Evolutionary conservation across 2,888 invertebrate species (phyloP), one percentile per base, ranked within the genome.

Genomic region (Kuschelorhynchus macadamiae): DNA sequence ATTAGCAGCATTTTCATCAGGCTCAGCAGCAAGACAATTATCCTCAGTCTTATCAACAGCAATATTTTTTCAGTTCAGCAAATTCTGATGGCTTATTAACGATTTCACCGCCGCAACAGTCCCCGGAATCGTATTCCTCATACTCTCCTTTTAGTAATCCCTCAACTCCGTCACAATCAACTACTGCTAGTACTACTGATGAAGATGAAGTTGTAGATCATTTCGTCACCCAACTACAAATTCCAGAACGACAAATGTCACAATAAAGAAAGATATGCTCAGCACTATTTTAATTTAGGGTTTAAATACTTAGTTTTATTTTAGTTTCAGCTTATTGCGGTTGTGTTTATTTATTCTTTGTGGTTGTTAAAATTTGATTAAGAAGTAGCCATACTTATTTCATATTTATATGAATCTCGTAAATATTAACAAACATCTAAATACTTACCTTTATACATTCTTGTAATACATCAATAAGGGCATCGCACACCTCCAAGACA

Each of bases 401-500:
- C 25, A 25, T 25, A 25, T 25, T 25, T 25, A 7, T 25, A 25
- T 25, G 25, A 25, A 25, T 25, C 7, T 25, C 3, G 25, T 25
- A 25, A 25, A 25, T 25, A 25, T 25, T 25, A 25, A 7, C 7
- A n/a, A n/a, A n/a, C n/a, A n/a, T n/a, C n/a, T n/a, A n/a, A n/a
- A n/a, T n/a, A 25, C 25, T 25, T 25, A 25, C 25, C 25, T 25
- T 25, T 25, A 25, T 25, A 25, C 7, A 25, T n/a, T 25, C 25
- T 25, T 25, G 25, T 25, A 25, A 25, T 25, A 7, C 25, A 25
- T 65, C 66, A 66, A 53, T 66, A 66, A 66, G 60, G 33, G 53
- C 67, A 46, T 61, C 67, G 61, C 66, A 66, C 25, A 61, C 61
- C 52, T 66, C 61, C 44, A 53, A 11, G 44, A 61, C 25, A 52